Base-by-base conservation (phyloP, 2,113 vertebrate species). In the Cynocephalus volans region DNA sequence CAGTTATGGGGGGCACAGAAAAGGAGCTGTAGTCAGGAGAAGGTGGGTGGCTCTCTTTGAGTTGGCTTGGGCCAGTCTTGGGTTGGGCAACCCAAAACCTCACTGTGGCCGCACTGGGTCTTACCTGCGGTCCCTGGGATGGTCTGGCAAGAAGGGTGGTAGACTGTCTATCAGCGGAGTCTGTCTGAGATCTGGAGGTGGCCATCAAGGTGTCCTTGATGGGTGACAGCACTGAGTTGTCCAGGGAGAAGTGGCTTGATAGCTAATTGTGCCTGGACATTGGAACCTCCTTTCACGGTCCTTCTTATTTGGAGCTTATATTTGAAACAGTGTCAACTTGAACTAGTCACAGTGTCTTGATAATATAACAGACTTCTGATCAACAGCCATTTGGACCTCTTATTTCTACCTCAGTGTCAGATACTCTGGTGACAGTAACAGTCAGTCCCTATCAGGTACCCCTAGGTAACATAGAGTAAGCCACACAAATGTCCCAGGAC, bases 401-500 rank as follows among this genome's bases (percentile, higher is more conserved):
- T 52, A 26, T 48, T 89, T 95, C 60, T 3, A 5, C n/a, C 64
- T 52, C 2, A 5, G 23, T 31, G 48, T 77, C 52, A 6, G 31
- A 64, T 33, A 52, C 9, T 70, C 56, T 52, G 33, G 17, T 67
- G 73, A 81, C 6, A 76, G 10, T 31, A 36, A 8, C 10, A 23
- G 15, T 21, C 19, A 26, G 5, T 64, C 17, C n/a, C 41, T 50
- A 36, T 13, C 13, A 28, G 26, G 36, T 12, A 1, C 28, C 9
- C 11, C 18, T 48, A 23, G 33, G 64, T 8, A 52, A 52, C 58
- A 8, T 15, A 54, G 41, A 48, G 8, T 13, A 52, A 52, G 48
- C 12, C 28, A 50, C 3, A 36, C 2, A 1, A 9, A 18, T 11
- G 10, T 23, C 45, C 56, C 0, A 0, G 24, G 62, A 56, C 45